Evolutionary conservation across 2,888 invertebrate species (phyloP).

Genomic region (Lepidocyrtinus sp.): DNA sequence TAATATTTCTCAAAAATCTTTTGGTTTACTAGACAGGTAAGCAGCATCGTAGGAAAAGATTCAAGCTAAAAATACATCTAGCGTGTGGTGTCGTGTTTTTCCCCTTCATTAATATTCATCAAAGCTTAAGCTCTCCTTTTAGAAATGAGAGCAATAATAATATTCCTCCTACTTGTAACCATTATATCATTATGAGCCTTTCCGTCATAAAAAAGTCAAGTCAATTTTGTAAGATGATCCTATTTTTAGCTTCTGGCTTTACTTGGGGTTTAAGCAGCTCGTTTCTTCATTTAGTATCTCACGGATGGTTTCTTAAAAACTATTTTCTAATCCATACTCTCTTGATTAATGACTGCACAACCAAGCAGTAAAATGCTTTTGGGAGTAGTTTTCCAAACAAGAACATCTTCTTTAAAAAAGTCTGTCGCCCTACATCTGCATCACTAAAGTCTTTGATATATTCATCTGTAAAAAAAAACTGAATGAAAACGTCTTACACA

Average conservation of each 20-base stretch:
- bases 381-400: not conserved
- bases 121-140: slow-evolving; percentile 9
- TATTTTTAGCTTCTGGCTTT: slow-evolving; percentile 44
- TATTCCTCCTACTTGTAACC: not conserved
- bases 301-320: slow-evolving; percentile 27
- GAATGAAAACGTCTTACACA: not conserved
- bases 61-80: slow-evolving; percentile 45
- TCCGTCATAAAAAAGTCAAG: not conserved
- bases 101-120: slow-evolving; percentile 59
- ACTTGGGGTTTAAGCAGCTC: not conserved
- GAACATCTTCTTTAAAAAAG: not conserved
- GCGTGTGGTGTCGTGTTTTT: slow-evolving; percentile 56
- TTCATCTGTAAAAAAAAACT: not conserved
- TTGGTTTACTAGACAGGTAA: too few species aligned
- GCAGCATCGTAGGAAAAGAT: slow-evolving; percentile 38
- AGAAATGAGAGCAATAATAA: not conserved
- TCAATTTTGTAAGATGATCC: slow-evolving; percentile 39
- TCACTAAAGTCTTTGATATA: not conserved
- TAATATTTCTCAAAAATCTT: too few species aligned
- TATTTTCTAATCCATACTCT: slow-evolving; percentile 36
- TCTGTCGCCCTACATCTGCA: not conserved
- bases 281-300: slow-evolving; percentile 32
- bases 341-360: slow-evolving; percentile 61
- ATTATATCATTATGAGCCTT: not conserved
- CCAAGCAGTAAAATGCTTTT: not conserved